Conservation (phyloP, 53 echinoderm and acorn worm genomes). For the Mesocentrotus franciscanus region DNA sequence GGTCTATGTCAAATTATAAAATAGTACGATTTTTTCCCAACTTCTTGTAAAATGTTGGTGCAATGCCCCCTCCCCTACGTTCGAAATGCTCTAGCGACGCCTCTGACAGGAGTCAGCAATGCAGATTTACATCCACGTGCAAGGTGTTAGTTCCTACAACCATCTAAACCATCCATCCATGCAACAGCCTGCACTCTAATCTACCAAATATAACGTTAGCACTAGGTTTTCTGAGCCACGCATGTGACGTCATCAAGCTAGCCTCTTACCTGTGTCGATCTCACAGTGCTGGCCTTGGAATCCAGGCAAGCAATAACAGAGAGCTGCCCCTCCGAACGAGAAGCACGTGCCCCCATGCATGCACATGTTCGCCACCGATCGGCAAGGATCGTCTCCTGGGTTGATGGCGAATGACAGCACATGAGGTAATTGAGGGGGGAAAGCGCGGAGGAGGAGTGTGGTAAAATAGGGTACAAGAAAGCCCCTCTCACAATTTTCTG, state of each 20-base stretch:
- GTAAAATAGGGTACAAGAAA: neutral
- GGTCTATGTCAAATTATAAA: no score
- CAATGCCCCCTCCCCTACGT: neutral
- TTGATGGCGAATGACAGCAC: conserved; percentile 30
- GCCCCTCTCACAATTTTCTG: neutral
- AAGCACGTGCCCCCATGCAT: conserved; percentile 59
- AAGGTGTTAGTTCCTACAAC: conserved; percentile 44
- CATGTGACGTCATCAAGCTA: conserved; percentile 36
- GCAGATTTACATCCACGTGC: conserved; percentile 11
- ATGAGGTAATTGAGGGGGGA: neutral
- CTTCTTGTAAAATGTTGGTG: neutral
- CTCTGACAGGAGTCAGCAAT: conserved; percentile 1
- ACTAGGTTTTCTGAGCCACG: neutral
- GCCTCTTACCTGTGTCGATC: conserved; percentile 63
- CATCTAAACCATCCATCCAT: conserved; percentile 39
- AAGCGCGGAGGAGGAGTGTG: neutral
- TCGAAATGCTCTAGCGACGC: neutral
- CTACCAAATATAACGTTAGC: conserved; percentile 12
- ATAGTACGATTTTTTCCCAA: no score
- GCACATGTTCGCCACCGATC: conserved; percentile 38
- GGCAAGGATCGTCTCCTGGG: conserved; percentile 55
- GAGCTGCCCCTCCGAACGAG: conserved; percentile 65
- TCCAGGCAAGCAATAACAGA: conserved; percentile 65
- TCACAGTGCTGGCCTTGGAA: conserved; percentile 64
- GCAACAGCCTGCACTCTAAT: conserved; percentile 38